A percentile compares a stretch with the other conserved stretches of the same genome.
Evolutionary conservation across 1,140 invertebrate species (phyloP).

Genomic region (Microplitis mediator): DNA sequence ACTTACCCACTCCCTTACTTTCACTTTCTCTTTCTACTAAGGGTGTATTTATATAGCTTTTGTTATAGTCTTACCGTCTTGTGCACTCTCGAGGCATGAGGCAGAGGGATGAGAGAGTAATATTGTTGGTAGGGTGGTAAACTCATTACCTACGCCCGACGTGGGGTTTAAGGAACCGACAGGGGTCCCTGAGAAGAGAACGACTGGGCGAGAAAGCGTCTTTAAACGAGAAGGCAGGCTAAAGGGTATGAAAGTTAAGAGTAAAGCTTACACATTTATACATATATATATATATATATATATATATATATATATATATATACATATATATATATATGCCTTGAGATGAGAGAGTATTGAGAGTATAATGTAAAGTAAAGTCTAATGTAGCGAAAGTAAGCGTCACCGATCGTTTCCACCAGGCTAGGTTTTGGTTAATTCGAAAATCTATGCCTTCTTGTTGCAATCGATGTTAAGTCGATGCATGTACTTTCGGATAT

Average conservation of each 20-base stretch:
- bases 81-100: background rate
- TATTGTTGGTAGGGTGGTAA: conserved; percentile 19
- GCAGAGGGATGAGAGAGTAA: background rate
- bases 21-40: background rate
- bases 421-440: background rate
- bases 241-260: no score
- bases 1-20: background rate
- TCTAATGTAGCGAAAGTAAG: conserved; percentile 14
- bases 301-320: background rate
- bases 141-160: conserved; percentile 14
- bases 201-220: background rate
- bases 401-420: conserved; percentile 9
- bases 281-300: background rate
- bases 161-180: conserved; percentile 14
- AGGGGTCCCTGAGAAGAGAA: background rate
- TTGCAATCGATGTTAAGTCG: no score
- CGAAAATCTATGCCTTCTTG: background rate
- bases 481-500: no score
- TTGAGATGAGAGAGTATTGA: background rate
- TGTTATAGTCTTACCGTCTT: background rate
- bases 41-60: background rate
- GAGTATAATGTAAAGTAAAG: background rate
- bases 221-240: background rate
- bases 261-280: background rate
- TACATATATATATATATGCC: background rate